These are phyloP conservation scores for Lepisosteus oculatus DNA, from an alignment of 2,113 vertebrate genomes.

Conservation along the genomic window DNA sequence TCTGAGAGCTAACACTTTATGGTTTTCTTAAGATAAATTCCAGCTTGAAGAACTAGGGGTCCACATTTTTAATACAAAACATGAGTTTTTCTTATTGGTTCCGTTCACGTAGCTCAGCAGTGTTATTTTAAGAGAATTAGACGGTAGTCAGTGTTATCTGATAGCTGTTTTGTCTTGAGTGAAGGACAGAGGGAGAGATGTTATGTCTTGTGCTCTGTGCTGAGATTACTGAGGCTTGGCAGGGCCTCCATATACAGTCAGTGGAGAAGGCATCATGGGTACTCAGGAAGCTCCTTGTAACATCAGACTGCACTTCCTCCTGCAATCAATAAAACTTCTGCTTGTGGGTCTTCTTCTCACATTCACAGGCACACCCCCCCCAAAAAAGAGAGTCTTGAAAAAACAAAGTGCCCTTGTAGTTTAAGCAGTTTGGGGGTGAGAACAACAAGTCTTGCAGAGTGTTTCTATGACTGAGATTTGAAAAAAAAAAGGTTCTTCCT, in stretches of 20 bases:
- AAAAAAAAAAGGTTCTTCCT: slow-evolving; percentile 7
- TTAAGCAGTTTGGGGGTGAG: slow-evolving; percentile 19
- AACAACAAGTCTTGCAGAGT: slow-evolving; percentile 22
- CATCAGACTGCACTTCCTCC: slow-evolving; percentile 75
- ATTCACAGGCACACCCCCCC: background rate
- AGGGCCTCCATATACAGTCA: slow-evolving; percentile 15
- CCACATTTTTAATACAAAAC: too few species aligned
- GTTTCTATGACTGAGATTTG: slow-evolving; percentile 8
- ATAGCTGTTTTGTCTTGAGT: slow-evolving; percentile 51
- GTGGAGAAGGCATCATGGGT: slow-evolving; percentile 43
- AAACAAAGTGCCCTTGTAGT: slow-evolving; percentile 23
- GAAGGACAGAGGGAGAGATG: slow-evolving; percentile 46
- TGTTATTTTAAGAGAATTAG: slow-evolving; percentile 38
- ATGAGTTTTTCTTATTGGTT: slow-evolving; percentile 17
- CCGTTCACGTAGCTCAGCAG: background rate
- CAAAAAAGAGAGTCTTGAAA: background rate
- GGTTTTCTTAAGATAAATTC: too few species aligned
- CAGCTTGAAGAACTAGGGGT: too few species aligned
- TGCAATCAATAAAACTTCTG: slow-evolving; percentile 53
- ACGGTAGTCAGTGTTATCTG: slow-evolving; percentile 40
- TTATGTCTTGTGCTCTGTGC: slow-evolving; percentile 29
- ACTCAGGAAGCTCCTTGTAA: slow-evolving; percentile 62
- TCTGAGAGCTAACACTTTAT: too few species aligned
- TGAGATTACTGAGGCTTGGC: background rate
- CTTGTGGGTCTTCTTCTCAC: slow-evolving; percentile 35